Percentiles rank a stretch among this genome's conserved stretches.
phyloP scores from a whole-genome alignment of 2,888 invertebrate genomes.

The Hyposoter didymator region DNA sequence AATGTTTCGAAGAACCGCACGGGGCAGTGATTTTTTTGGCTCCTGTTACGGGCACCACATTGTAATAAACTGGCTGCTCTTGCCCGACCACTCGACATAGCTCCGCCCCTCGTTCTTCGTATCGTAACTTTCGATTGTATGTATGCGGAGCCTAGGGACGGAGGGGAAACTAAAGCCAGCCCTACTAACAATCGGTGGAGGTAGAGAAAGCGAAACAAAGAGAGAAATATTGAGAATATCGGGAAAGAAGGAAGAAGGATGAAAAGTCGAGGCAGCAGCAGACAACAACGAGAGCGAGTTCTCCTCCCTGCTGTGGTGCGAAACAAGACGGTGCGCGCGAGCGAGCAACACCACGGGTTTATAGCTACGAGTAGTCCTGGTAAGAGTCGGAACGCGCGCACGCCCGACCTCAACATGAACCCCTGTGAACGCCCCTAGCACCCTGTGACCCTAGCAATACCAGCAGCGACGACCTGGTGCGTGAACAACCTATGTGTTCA shows the following conservation, averaged over 20 bases:
- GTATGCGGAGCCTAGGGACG: constrained; percentile 46
- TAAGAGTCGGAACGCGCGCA: constrained; percentile 54
- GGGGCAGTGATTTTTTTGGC: constrained; percentile 53
- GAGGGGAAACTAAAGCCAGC: constrained; percentile 76
- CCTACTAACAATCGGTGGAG: constrained; percentile 75
- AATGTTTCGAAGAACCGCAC: constrained; percentile 54
- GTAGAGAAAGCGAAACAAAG: constrained; percentile 67
- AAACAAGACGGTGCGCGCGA: constrained; percentile 59
- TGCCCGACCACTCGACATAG: constrained; percentile 62
- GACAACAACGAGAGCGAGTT: constrained; percentile 33
- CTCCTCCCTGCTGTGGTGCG: constrained; percentile 59
- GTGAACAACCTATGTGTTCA: constrained; percentile 69
- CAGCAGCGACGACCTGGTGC: constrained; percentile 61
- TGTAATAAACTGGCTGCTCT: constrained; percentile 57
- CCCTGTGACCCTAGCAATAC: constrained; percentile 67
- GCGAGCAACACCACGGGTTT: constrained; percentile 63
- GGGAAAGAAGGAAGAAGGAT: constrained; percentile 42
- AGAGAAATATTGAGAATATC: constrained; percentile 60
- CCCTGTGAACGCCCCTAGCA: constrained; percentile 64
- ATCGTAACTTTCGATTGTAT: constrained; percentile 79
- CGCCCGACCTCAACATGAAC: constrained; percentile 62
- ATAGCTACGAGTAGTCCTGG: constrained; percentile 44
- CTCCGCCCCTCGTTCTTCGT: constrained; percentile 77
- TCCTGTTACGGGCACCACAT: constrained; percentile 55
- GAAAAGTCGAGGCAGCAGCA: constrained; percentile 50